A percentile compares a stretch with the other conserved stretches of the same genome.
Evolutionary conservation across 2,113 vertebrate genomes (phyloP).

Genomic region (Zingel zingel): DNA sequence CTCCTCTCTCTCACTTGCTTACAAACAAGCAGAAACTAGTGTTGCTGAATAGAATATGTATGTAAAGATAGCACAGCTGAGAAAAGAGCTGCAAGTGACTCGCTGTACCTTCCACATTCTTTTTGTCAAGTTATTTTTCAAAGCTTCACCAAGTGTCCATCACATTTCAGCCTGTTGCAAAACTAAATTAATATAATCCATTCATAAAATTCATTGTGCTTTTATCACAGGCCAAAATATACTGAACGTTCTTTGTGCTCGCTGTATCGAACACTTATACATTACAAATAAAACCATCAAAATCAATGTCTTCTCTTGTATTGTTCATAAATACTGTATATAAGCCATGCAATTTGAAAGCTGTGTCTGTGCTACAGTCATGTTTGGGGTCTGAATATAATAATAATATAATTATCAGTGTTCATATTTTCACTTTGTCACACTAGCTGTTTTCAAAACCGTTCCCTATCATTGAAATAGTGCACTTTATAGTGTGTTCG

Average conservation of each 20-base stretch:
- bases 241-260: neutral
- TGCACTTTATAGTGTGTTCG: too few species aligned
- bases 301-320: neutral
- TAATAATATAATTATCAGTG: neutral
- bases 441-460: too few species aligned
- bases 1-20: neutral
- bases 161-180: slow-evolving; percentile 37
- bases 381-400: neutral
- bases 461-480: too few species aligned
- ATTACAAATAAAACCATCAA: slow-evolving; percentile 32
- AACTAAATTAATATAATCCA: neutral
- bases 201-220: neutral
- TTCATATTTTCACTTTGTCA: neutral
- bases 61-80: neutral
- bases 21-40: neutral
- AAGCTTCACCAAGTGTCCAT: neutral
- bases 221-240: slow-evolving; percentile 6
- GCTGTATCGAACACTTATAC: slow-evolving; percentile 12
- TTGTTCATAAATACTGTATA: neutral
- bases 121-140: neutral
- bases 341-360: too few species aligned
- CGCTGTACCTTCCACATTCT: neutral
- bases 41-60: neutral
- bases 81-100: neutral
- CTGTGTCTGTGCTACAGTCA: neutral